A percentile compares a stretch with the other conserved stretches of the same genome.
Evolutionary conservation across 2,888 invertebrate genomes (phyloP).

Genomic region (Candidula unifasciata): DNA sequence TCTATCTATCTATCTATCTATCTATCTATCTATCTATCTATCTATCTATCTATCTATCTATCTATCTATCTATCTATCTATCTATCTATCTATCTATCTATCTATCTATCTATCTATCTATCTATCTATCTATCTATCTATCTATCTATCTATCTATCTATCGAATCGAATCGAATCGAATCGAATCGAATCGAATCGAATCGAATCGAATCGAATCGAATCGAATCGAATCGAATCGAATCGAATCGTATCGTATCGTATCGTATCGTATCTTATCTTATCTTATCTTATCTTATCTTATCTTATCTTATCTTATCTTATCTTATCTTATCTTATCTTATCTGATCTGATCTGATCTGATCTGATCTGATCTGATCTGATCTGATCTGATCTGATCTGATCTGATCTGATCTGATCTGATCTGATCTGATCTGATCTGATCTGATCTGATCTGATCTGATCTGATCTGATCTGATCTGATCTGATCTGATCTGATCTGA

Average conservation of each 20-base stretch:
- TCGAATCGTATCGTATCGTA: constrained; percentile 18
- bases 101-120: background rate
- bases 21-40: background rate
- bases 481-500: background rate
- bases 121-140: background rate
- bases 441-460: background rate
- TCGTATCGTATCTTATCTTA: constrained; percentile 13
- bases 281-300: constrained; percentile 15
- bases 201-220: constrained; percentile 19
- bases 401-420: constrained; percentile 16
- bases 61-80: no score
- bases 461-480: background rate
- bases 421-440: background rate
- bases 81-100: no score
- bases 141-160: background rate
- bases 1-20: background rate
- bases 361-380: constrained; percentile 17
- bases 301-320: constrained; percentile 13
- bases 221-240: constrained; percentile 6
- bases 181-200: constrained; percentile 7
- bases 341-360: no score
- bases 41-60: background rate
- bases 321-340: constrained; percentile 28
- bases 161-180: constrained; percentile 12
- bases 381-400: constrained; percentile 12